These are phyloP conservation scores for Calypte anna DNA, from an alignment of 2,113 vertebrate genomes.

Conservation along the genomic window DNA sequence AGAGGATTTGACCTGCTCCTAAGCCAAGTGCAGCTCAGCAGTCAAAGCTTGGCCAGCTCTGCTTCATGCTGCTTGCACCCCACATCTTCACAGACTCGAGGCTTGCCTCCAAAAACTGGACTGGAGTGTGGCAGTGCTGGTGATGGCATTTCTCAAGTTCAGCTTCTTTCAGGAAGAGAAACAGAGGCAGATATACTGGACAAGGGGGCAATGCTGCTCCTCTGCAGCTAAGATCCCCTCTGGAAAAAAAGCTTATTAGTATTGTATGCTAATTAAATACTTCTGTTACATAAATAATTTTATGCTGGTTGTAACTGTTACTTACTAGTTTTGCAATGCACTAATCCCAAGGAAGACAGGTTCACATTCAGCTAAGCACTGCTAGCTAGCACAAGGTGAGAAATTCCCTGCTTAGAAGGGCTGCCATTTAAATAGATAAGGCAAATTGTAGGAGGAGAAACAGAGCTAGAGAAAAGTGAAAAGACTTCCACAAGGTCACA, in stretches of 20 bases:
- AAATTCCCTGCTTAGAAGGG: constrained; percentile 62
- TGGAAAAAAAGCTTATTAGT: not conserved
- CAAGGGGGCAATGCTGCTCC: not conserved
- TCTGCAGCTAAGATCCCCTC: not conserved
- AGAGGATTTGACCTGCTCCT: not conserved
- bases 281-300: too few species aligned
- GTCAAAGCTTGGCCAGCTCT: not conserved
- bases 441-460: constrained; percentile 53
- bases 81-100: not conserved
- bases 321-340: not conserved
- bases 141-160: not conserved
- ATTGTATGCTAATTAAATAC: not conserved
- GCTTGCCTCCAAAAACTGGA: not conserved
- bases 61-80: not conserved
- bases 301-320: not conserved
- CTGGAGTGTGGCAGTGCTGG: rapidly evolving
- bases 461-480: constrained; percentile 57
- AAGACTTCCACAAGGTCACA: constrained; percentile 63
- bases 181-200: not conserved
- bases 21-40: not conserved
- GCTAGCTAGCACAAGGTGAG: constrained; percentile 55
- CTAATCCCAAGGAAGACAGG: not conserved
- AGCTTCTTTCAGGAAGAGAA: not conserved
- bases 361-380: not conserved
- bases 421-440: constrained; percentile 70